Conservation (phyloP, 30 jellyfish, hydroid and myxozoan genomes). For the Cassiopea xamachana region DNA sequence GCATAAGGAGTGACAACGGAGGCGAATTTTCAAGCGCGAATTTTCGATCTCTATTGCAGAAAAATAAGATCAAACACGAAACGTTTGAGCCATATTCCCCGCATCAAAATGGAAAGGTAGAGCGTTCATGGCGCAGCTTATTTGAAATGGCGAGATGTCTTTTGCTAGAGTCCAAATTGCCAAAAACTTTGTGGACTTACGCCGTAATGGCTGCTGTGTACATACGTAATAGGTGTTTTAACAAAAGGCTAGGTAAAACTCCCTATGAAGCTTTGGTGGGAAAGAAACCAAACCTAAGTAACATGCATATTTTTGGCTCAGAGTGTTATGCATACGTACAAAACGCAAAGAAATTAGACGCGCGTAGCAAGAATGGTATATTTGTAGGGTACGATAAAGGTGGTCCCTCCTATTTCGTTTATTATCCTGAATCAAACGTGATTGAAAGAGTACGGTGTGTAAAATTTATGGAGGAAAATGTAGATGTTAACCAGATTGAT, state of each 20-base stretch:
- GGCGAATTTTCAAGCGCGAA: slow-evolving; percentile 31
- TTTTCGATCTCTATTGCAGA: slow-evolving; percentile 23
- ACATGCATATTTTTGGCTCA: too few species aligned
- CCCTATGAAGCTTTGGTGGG: slow-evolving; percentile 62
- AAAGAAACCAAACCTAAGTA: not conserved
- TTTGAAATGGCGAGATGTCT: slow-evolving; percentile 62
- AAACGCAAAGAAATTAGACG: too few species aligned
- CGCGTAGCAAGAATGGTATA: too few species aligned
- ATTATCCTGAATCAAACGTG: too few species aligned
- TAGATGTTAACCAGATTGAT: too few species aligned
- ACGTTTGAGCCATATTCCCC: slow-evolving; percentile 61
- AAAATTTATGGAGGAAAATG: too few species aligned
- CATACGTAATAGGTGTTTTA: slow-evolving; percentile 53
- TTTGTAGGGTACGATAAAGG: too few species aligned
- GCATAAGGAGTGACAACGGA: slow-evolving; percentile 56
- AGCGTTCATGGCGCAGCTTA: slow-evolving; percentile 50
- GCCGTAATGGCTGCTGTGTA: slow-evolving; percentile 78
- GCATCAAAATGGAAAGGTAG: slow-evolving; percentile 72
- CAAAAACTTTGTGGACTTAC: slow-evolving; percentile 83
- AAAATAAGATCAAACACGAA: slow-evolving; percentile 44
- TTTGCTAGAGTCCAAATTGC: slow-evolving; percentile 70
- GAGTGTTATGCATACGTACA: too few species aligned
- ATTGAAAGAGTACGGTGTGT: too few species aligned
- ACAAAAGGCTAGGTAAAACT: slow-evolving; percentile 32
- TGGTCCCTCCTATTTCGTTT: too few species aligned